Evolutionary conservation across 1,140 invertebrate genomes (phyloP), one percentile per base, ranked within the genome.

Genomic region (Drosophila punjabiensis): DNA sequence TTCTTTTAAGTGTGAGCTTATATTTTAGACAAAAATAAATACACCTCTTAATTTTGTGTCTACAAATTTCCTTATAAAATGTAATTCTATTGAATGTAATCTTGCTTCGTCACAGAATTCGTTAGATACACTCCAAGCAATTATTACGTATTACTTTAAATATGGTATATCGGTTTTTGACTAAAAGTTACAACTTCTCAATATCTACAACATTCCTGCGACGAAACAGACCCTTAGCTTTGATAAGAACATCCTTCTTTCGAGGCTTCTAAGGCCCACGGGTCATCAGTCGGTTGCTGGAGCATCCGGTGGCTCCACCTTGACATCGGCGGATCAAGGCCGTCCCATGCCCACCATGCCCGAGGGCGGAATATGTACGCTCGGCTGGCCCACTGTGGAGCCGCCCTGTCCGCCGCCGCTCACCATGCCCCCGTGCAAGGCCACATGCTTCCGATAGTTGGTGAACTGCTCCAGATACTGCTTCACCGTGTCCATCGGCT

Each of bases 381-480:
- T 5, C 14, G 68, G 39, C 6, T 50, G 70, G 4, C 41, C 59
- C 43, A 73, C 24, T 20, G 65, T 7, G 20, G 53, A 24, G 5
- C 53, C 41, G 0, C 14, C 66, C 24, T 43, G 20, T 6, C 48
- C 76, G 28, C 76, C 47, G 4, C 43, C 5, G 55, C 35, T 39
- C 20, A 58, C 55, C 35, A 48, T 65, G 11, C 70, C 61, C 0
- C 67, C 70, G 11, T 74, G 78, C n/a, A 90, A 45, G 18, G 87
- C 73, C 8, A 90, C 82, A 32, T 91, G 93, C 93, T 99, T 99
- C 55, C 97, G 94, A 88, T 98, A 98, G 60, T 96, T 96, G 78
- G 96, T 97, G 93, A 99, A 99, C 91, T 99, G 97, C 93, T 99
- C 98, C 85, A 99, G 95, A 93, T 99, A 99, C 90, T 99, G 98